phyloP scores from a whole-genome alignment of 2,888 invertebrate species.

The Amphimallon solstitiale region DNA sequence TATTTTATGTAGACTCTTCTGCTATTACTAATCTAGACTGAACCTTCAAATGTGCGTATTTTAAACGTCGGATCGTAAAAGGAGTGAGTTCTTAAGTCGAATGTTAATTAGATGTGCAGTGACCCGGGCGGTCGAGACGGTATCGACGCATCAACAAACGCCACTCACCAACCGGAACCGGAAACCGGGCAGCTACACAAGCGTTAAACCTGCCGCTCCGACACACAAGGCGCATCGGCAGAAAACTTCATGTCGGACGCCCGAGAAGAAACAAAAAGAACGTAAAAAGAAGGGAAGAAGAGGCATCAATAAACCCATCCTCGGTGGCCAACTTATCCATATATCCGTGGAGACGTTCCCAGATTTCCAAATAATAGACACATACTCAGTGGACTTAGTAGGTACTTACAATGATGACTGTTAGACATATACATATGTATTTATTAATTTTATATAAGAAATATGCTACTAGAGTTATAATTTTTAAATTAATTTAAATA shows the following conservation, averaged over 20 bases:
- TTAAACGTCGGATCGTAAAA: slow-evolving; percentile 11
- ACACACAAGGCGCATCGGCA: slow-evolving; percentile 11
- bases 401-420: no score
- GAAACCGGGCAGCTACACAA: slow-evolving; percentile 59
- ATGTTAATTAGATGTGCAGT: slow-evolving; percentile 54
- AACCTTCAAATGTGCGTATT: not conserved
- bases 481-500: no score
- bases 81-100: slow-evolving; percentile 45
- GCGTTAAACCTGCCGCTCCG: slow-evolving; percentile 57
- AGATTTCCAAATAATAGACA: slow-evolving; percentile 36
- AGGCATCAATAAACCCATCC: slow-evolving; percentile 48
- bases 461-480: no score
- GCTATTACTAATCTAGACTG: no score
- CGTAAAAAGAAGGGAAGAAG: slow-evolving; percentile 7
- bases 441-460: no score
- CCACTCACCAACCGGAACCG: slow-evolving; percentile 59
- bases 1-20: no score
- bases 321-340: slow-evolving; percentile 57
- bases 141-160: slow-evolving; percentile 58
- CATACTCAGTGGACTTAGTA: not conserved
- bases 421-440: no score
- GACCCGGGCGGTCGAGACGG: slow-evolving; percentile 52
- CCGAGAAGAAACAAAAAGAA: slow-evolving; percentile 25
- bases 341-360: slow-evolving; percentile 46
- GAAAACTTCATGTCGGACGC: slow-evolving; percentile 19